Evolutionary conservation across 2,888 invertebrate species (phyloP).

Genomic region (Ectemnius cavifrons): DNA sequence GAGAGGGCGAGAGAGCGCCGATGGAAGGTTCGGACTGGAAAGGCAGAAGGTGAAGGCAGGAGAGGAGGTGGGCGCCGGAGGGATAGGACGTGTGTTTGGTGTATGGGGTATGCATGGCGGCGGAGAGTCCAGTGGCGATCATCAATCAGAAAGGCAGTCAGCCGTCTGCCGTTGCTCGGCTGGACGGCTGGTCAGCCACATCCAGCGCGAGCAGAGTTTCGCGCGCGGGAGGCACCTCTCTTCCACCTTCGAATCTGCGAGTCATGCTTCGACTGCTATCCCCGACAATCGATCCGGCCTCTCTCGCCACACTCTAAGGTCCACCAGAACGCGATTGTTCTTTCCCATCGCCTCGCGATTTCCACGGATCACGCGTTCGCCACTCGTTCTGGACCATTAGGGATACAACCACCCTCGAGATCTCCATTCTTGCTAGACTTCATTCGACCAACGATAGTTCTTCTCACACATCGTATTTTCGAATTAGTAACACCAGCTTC

Average conservation of each 20-base stretch:
- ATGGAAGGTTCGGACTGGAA: slow-evolving; percentile 33
- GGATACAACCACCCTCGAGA: too few relatives aligned
- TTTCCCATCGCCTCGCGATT: slow-evolving; percentile 17
- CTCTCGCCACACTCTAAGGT: slow-evolving; percentile 41
- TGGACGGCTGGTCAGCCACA: slow-evolving; percentile 70
- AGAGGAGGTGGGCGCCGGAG: slow-evolving; percentile 32
- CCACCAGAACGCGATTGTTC: slow-evolving; percentile 46
- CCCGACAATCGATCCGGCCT: slow-evolving; percentile 69
- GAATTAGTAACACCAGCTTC: too few relatives aligned
- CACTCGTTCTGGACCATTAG: neutral
- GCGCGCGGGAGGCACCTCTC: slow-evolving; percentile 66
- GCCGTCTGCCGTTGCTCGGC: slow-evolving; percentile 66
- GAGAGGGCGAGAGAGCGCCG: neutral
- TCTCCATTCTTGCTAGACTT: too few relatives aligned
- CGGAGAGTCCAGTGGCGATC: slow-evolving; percentile 76
- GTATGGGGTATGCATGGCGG: slow-evolving; percentile 67
- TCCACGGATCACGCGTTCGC: neutral
- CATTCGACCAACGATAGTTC: too few relatives aligned
- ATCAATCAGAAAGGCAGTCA: slow-evolving; percentile 67
- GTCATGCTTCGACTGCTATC: slow-evolving; percentile 73
- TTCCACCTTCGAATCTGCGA: slow-evolving; percentile 68
- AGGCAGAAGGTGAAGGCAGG: slow-evolving; percentile 47
- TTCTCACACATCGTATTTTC: too few relatives aligned
- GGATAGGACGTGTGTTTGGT: slow-evolving; percentile 60
- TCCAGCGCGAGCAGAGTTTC: slow-evolving; percentile 69